Conservation (phyloP, 2,888 invertebrate genomes). For the Diarsia brunnea region DNA sequence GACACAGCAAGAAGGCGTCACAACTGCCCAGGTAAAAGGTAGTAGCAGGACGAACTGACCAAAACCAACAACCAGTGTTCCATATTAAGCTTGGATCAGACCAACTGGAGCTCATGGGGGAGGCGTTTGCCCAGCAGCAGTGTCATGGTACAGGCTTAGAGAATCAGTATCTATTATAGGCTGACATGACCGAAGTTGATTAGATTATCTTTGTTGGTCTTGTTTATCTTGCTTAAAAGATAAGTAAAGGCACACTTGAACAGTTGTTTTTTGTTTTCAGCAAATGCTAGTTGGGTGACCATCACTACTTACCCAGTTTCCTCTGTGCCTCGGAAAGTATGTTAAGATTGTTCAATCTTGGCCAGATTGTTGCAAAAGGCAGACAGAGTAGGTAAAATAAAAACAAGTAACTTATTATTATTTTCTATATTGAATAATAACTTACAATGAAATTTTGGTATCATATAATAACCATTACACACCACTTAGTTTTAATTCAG, state of each 20-base stretch:
- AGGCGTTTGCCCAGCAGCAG: no score
- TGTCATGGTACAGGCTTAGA: no score
- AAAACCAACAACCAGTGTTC: no score
- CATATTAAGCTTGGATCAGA: no score
- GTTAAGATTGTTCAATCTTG: background rate
- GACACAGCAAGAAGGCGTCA: no score
- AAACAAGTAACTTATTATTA: slow-evolving; percentile 15
- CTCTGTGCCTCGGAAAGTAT: no score
- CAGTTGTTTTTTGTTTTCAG: background rate
- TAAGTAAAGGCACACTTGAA: background rate
- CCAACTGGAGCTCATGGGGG: no score
- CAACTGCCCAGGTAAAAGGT: no score
- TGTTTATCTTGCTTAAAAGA: background rate
- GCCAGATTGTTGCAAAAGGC: background rate
- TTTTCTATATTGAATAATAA: slow-evolving; percentile 36
- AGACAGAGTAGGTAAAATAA: slow-evolving; percentile 31
- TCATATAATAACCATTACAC: slow-evolving; percentile 20
- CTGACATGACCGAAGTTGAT: background rate
- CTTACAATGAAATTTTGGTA: slow-evolving; percentile 39
- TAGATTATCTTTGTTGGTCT: background rate
- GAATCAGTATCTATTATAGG: background rate
- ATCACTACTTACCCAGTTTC: no score
- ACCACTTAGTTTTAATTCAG: slow-evolving; percentile 8
- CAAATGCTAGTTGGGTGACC: no score
- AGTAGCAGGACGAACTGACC: no score